Evolutionary conservation across 2,113 vertebrate species (phyloP), one percentile per base, ranked within the genome.

Genomic region (Nerophis lumbriciformis): DNA sequence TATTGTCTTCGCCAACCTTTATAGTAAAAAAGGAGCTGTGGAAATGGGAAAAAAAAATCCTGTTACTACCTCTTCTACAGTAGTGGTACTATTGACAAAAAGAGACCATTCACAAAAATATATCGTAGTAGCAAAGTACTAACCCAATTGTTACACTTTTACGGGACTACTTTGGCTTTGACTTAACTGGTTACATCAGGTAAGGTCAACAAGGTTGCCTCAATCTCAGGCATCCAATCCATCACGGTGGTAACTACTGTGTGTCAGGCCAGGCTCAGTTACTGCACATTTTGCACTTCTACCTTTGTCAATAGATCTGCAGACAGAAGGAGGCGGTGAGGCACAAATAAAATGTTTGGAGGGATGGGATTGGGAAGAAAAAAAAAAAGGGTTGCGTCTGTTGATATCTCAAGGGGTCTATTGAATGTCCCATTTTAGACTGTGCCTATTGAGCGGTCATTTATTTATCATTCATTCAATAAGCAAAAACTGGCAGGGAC

Each of bases 221-320:
- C 54, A 52, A n/a, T 39, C 53, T 21, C 8, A 2, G 11, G 58
- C 64, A 60, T 58, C 16, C 39, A 54, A 72, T 65, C 64, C 61
- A 69, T 73, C 66, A 59, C 63, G 56, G 61, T 62, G 66, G 58
- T 61, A 67, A 72, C 79, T 68, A 64, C 38, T 57, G 39, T 44
- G 19, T 71, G 76, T 69, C 64, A 67, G 48, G 63, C 69, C 44
- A 50, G 15, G 63, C 72, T 73, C 65, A 50, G 69, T 80, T 85
- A 86, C 81, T 90, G 85, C 83, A 72, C 73, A 80, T 74, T 51
- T 81, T 77, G 76, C 80, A 80, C 72, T 76, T 75, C 76, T 83
- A 60, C 15, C 76, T 54, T 60, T 82, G 75, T 77, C 78, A 79
- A 79, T 84, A 73, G 58, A 67, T 50, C 66, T 63, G 74, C 16